Conservation (phyloP, 2,888 invertebrate species). For the Erynnis tages region DNA sequence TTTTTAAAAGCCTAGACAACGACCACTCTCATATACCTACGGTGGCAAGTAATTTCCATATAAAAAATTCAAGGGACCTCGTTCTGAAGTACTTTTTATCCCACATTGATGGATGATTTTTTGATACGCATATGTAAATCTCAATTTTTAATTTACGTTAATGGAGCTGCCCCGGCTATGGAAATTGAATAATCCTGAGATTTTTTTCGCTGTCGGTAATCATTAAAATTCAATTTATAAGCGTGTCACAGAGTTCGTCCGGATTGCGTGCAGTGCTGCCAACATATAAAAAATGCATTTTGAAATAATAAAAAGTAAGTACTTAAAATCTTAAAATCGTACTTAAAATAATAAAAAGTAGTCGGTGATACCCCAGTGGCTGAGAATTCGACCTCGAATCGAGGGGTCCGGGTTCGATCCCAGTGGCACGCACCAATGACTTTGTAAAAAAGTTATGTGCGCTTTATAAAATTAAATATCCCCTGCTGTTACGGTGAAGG, state of each 20-base stretch:
- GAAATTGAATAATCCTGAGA: conserved; percentile 18
- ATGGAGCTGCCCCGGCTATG: conserved; percentile 14
- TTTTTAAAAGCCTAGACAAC: conserved; percentile 3
- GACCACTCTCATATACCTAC: too few species aligned
- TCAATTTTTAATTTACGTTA: conserved; percentile 23
- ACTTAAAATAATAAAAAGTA: too few species aligned
- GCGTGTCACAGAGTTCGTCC: neutral
- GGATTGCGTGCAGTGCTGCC: neutral
- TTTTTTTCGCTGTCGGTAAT: conserved; percentile 21
- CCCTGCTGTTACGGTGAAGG: too few species aligned
- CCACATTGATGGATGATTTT: conserved; percentile 20
- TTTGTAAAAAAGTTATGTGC: too few species aligned
- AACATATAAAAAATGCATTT: too few species aligned
- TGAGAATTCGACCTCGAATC: too few species aligned
- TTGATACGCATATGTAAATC: conserved; percentile 23
- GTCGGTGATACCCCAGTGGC: too few species aligned
- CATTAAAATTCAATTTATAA: conserved; percentile 30
- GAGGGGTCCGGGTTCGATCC: too few species aligned
- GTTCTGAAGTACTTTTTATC: neutral
- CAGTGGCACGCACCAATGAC: too few species aligned
- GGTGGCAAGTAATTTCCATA: neutral
- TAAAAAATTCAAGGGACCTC: conserved; percentile 1
- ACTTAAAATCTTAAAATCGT: too few species aligned
- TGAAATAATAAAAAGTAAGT: too few species aligned
- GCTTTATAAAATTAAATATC: too few species aligned